Base-by-base conservation (phyloP, 1,140 invertebrate genomes). In the Lethocerus indicus region DNA sequence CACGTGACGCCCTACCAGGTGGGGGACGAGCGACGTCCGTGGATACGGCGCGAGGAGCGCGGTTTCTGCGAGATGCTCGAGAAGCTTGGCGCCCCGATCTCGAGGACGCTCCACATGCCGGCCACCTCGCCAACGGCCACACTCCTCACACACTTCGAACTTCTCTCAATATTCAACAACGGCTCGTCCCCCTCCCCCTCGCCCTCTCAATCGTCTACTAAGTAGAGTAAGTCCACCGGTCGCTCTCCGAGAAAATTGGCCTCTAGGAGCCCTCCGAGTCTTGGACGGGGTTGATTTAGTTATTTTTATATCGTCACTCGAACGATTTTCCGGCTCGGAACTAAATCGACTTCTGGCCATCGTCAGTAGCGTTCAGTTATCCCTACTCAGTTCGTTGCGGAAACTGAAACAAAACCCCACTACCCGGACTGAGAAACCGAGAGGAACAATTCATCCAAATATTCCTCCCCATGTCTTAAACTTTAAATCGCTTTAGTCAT, bases 1-100 rank as follows among this genome's bases (percentile, higher is more conserved):
- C 83, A 88, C 64, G 81, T 89, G 9, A 85, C 84, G 23, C 85
- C 85, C 1, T 90, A 89, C 66, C 86, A 91, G 68, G 72, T 84
- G 36, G 61, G 72, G 44, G 84, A 87, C 60, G 71, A 76, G 47
- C 67, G 74, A 26, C 66, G 86, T 49, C 77, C 79, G 4, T 90
- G 85, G 83, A 85, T 91, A 57, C 72, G 76, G 24, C 72, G 78
- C 55, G 86, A 92, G 65, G 82, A 90, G 64, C 75, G 75, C 55
- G 63, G 67, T 1, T 92, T 92, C 68, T 73, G 73, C 5, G 70
- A 77, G 16, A 65, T 72, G 54, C 66, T 92, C 6, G 64, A 67
- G 57, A 68, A 70, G 55, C 63, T 84, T 1, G 78, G 75, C 26
- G 77, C 76, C 25, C 63, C 71, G 3, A 63, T 85, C 16, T 61